Percentiles rank a stretch among this genome's conserved stretches.
Evolutionary conservation across 1,140 invertebrate genomes (phyloP).

Genomic region (Lethocerus indicus): DNA sequence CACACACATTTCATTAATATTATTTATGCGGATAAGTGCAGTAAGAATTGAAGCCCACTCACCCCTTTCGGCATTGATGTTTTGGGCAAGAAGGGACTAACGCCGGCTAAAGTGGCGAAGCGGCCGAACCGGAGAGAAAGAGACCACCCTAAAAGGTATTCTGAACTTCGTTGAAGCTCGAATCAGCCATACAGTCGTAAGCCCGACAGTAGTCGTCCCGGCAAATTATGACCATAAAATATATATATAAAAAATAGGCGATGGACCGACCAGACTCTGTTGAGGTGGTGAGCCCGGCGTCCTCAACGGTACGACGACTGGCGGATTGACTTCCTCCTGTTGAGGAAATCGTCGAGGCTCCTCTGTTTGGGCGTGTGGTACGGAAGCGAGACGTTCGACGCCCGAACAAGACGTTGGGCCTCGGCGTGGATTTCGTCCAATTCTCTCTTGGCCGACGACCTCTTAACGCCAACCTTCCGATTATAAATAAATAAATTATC

Average conservation of each 20-base stretch:
- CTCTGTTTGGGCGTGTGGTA: conserved; percentile 61
- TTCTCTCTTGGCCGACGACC: conserved; percentile 18
- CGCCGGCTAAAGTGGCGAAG: background rate
- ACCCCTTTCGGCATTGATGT: too few species aligned
- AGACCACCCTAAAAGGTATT: background rate
- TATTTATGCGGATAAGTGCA: too few species aligned
- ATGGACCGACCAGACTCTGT: conserved; percentile 33
- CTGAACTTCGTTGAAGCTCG: background rate
- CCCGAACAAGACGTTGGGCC: conserved; percentile 46
- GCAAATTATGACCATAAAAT: background rate
- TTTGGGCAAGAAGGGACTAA: background rate
- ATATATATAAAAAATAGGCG: background rate
- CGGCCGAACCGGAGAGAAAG: background rate
- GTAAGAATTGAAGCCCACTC: too few species aligned
- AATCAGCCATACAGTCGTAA: too few species aligned
- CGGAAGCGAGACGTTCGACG: conserved; percentile 47
- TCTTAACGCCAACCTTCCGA: background rate
- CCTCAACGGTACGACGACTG: conserved; percentile 27
- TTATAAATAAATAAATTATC: too few species aligned
- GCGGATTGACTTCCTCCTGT: conserved; percentile 22
- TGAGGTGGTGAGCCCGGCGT: conserved; percentile 34
- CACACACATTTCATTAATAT: too few species aligned
- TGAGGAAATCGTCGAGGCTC: conserved; percentile 52
- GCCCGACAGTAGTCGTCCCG: too few species aligned
- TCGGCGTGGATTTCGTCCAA: conserved; percentile 33